phyloP scores from a whole-genome alignment of 2,113 vertebrate species.

The Megaleporinus macrocephalus region DNA sequence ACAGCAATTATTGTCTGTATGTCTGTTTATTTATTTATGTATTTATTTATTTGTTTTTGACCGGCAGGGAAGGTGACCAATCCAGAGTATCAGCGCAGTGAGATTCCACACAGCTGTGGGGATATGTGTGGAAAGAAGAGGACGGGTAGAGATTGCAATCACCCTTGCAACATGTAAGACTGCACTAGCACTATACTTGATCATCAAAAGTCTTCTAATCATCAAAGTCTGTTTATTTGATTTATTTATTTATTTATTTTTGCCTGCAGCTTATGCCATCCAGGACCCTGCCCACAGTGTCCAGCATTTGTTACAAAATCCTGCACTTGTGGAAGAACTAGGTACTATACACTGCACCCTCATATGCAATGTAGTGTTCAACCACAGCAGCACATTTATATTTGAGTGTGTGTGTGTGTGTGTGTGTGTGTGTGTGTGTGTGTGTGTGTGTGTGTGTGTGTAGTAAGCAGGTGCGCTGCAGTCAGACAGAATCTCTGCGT shows the following conservation, averaged over 20 bases:
- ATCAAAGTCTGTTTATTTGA: neutral
- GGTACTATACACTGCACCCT: conserved; percentile 69
- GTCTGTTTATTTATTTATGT: no score
- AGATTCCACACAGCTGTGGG: conserved; percentile 99
- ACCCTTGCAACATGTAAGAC: conserved; percentile 97
- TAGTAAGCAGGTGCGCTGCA: conserved; percentile 94
- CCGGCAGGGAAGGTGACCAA: conserved; percentile 90
- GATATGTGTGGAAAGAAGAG: conserved; percentile 96
- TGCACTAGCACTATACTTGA: neutral
- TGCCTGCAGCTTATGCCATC: conserved; percentile 88
- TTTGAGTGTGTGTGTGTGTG: conserved; percentile 15
- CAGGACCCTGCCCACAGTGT: conserved; percentile 95
- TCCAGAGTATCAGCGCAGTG: conserved; percentile 95
- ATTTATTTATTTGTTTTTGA: neutral
- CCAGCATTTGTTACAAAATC: conserved; percentile 92
- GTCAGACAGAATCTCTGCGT: conserved; percentile 83
- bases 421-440: conserved; percentile 33
- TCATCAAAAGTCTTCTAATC: neutral
- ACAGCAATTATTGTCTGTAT: no score
- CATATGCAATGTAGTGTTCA: neutral
- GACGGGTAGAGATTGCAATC: conserved; percentile 88
- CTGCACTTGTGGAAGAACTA: conserved; percentile 91
- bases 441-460: conserved; percentile 29
- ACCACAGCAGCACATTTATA: neutral
- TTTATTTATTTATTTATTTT: conserved; percentile 1